A percentile compares a stretch with the other conserved stretches of the same genome.
phyloP scores from a whole-genome alignment of 2,797 vertebrate genomes.

The Enteromius viviparus region DNA sequence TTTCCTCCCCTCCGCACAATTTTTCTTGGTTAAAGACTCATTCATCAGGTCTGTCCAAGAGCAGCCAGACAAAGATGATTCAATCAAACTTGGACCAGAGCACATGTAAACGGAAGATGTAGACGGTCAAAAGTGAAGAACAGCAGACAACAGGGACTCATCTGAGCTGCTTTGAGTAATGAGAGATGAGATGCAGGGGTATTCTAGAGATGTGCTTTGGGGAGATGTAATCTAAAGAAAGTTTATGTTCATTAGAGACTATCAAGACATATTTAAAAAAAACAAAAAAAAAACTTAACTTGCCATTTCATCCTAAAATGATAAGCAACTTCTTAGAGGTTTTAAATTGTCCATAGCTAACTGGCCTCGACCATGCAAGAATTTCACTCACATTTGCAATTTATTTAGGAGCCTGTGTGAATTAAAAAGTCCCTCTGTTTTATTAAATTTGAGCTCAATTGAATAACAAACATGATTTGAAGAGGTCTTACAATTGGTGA shows the following conservation, averaged over 20 bases:
- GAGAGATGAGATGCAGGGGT: neutral
- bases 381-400: neutral
- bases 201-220: neutral
- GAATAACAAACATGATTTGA: neutral
- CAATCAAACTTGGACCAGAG: conserved; percentile 21
- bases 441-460: neutral
- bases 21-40: conserved; percentile 1
- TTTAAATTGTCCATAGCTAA: neutral
- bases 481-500: neutral
- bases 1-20: neutral
- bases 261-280: neutral
- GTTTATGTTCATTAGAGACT: neutral
- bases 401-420: neutral
- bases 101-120: conserved; percentile 16
- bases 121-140: neutral
- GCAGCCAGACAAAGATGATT: conserved; percentile 22
- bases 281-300: neutral
- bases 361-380: neutral
- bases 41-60: neutral
- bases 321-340: neutral
- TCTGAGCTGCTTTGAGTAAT: neutral
- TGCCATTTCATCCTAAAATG: neutral
- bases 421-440: too few species aligned
- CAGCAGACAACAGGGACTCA: neutral
- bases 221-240: neutral